Percentiles rank a stretch among this genome's conserved stretches.
Conservation (phyloP, 2,113 vertebrate genomes). For the Dendropsophus ebraccatus region DNA sequence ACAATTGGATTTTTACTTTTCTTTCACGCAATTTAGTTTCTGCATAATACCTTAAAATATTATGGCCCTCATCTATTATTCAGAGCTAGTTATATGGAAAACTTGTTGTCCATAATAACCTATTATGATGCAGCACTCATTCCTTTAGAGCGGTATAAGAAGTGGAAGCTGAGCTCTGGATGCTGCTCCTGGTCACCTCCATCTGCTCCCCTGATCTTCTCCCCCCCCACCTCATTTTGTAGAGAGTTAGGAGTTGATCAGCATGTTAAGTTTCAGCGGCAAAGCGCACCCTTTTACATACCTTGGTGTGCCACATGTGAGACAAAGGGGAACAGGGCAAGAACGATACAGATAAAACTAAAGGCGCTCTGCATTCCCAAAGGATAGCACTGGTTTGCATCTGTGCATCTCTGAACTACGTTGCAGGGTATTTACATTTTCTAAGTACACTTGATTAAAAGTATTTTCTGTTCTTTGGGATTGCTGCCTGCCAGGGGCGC, state of each 20-base stretch:
- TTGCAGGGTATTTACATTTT: not conserved
- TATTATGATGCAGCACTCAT: not conserved
- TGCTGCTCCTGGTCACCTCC: too few species aligned
- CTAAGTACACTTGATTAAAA: not conserved
- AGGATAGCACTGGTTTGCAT: not conserved
- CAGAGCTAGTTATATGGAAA: not conserved
- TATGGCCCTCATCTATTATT: not conserved
- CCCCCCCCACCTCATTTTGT: too few species aligned
- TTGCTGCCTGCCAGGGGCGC: not conserved
- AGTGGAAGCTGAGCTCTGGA: not conserved
- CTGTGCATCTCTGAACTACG: too few species aligned
- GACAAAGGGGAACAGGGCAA: not conserved
- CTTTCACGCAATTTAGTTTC: not conserved
- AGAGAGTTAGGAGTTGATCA: too few species aligned
- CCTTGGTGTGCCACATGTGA: not conserved
- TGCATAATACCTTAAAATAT: too few species aligned
- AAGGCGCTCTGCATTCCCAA: not conserved
- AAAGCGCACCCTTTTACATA: not conserved
- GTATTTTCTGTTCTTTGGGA: not conserved
- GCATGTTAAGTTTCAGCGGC: not conserved
- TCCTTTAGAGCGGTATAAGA: not conserved
- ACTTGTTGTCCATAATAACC: not conserved
- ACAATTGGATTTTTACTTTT: not conserved
- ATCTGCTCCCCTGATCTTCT: too few species aligned
- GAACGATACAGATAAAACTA: not conserved